Evolutionary conservation across 1,140 invertebrate genomes (phyloP).

Genomic region (Drosophila tsacasi): DNA sequence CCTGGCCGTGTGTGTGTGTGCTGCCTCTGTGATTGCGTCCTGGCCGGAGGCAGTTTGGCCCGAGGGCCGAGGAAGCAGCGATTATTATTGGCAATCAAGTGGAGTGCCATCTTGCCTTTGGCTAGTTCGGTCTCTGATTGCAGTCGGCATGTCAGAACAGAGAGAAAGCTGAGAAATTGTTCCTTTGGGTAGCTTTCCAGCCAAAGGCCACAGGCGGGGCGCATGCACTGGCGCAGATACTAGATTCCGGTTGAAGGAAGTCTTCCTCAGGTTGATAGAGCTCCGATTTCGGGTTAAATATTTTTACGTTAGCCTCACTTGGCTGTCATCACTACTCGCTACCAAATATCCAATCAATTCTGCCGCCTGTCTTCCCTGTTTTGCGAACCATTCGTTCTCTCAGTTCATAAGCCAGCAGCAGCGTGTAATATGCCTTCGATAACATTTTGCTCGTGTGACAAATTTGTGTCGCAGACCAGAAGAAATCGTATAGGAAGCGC

Average conservation of each 20-base stretch:
- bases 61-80: conserved; percentile 34
- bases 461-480: conserved; percentile 64
- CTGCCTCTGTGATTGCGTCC: conserved; percentile 36
- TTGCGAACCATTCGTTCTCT: conserved; percentile 20
- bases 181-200: conserved; percentile 21
- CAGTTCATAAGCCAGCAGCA: conserved; percentile 66
- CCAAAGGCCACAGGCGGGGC: conserved; percentile 23
- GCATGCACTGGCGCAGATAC: conserved; percentile 3
- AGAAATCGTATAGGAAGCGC: conserved; percentile 23
- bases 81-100: conserved; percentile 80
- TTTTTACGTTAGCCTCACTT: conserved; percentile 21
- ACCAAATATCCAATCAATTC: conserved; percentile 32
- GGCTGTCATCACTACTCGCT: conserved; percentile 16
- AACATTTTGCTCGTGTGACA: conserved; percentile 77
- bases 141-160: conserved; percentile 50
- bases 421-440: conserved; percentile 77
- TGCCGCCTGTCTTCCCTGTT: not conserved
- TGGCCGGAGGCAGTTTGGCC: conserved; percentile 49
- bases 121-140: conserved; percentile 67
- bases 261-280: conserved; percentile 11
- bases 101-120: conserved; percentile 63
- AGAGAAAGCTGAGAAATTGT: conserved; percentile 51
- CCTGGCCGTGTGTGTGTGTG: not conserved
- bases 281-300: conserved; percentile 45
- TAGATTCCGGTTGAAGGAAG: conserved; percentile 5